These are phyloP conservation scores for Jordanella pulchra DNA, from an alignment of 2,797 vertebrate genomes.

Conservation along the genomic window DNA sequence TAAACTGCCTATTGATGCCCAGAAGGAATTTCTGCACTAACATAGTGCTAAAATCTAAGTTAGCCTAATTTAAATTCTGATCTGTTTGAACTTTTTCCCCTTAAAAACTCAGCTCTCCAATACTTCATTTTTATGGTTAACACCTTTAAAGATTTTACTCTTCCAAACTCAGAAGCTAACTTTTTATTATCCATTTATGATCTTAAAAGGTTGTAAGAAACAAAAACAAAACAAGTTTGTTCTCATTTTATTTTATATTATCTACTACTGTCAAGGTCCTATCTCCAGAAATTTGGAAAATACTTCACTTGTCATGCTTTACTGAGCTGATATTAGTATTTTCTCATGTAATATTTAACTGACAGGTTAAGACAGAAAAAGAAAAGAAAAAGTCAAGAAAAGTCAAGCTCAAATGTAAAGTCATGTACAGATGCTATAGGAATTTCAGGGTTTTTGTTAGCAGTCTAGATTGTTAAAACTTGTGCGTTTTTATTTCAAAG, in stretches of 20 bases:
- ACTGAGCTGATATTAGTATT: background rate
- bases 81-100: slow-evolving; percentile 14
- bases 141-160: background rate
- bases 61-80: slow-evolving; percentile 2
- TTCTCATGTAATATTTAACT: background rate
- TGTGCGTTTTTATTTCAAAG: background rate
- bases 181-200: background rate
- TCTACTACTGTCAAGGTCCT: background rate
- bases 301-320: background rate
- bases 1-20: slow-evolving; percentile 38
- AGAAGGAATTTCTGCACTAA: slow-evolving; percentile 38
- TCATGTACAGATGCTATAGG: too few species aligned
- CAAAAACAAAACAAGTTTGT: background rate
- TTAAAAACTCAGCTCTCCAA: background rate
- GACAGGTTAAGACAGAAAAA: background rate
- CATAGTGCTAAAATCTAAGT: slow-evolving; percentile 1
- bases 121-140: background rate
- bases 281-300: background rate
- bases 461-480: background rate
- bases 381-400: background rate
- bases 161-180: background rate
- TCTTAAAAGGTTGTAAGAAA: background rate
- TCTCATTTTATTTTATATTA: background rate
- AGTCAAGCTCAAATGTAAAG: background rate
- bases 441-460: background rate